phyloP scores from a whole-genome alignment of 2,888 invertebrate genomes.

The Caenorhabditis imperialis region DNA sequence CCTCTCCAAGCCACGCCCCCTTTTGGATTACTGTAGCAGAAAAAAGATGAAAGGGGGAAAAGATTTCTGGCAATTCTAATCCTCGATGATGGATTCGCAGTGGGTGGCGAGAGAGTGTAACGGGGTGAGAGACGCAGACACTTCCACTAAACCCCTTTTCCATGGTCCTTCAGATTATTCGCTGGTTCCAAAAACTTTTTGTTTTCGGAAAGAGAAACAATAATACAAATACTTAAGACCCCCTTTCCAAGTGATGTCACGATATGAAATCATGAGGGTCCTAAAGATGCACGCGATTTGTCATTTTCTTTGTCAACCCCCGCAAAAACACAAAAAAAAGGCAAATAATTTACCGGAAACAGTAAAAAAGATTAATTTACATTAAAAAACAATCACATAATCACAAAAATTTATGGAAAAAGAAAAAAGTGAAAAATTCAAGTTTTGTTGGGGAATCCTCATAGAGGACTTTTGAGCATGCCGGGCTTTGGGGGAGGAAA shows the following conservation, averaged over 20 bases:
- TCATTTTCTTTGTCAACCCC: too few species aligned
- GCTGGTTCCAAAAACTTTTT: slow-evolving; percentile 9
- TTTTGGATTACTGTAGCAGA: slow-evolving; percentile 11
- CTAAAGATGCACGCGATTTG: too few species aligned
- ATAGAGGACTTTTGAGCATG: slow-evolving; percentile 14
- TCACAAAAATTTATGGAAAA: neutral
- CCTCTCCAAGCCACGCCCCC: neutral
- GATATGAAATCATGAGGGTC: slow-evolving; percentile 2
- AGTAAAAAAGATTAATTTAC: neutral
- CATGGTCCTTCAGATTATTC: neutral
- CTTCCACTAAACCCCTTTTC: slow-evolving; percentile 1
- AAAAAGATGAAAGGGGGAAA: too few species aligned
- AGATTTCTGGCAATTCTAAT: too few species aligned
- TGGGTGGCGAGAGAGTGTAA: slow-evolving; percentile 1
- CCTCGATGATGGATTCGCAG: slow-evolving; percentile 1
- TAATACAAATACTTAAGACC: slow-evolving; percentile 35
- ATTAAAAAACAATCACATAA: too few species aligned
- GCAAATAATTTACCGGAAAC: slow-evolving; percentile 1
- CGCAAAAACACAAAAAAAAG: neutral
- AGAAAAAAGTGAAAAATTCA: slow-evolving; percentile 2
- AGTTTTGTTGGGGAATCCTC: neutral
- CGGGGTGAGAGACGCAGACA: slow-evolving; percentile 22
- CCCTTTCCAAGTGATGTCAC: slow-evolving; percentile 4
- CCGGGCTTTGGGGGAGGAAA: neutral
- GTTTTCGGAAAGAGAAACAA: slow-evolving; percentile 3